phyloP scores from a whole-genome alignment of 2,888 invertebrate genomes.

The Callyntrura sp. region DNA sequence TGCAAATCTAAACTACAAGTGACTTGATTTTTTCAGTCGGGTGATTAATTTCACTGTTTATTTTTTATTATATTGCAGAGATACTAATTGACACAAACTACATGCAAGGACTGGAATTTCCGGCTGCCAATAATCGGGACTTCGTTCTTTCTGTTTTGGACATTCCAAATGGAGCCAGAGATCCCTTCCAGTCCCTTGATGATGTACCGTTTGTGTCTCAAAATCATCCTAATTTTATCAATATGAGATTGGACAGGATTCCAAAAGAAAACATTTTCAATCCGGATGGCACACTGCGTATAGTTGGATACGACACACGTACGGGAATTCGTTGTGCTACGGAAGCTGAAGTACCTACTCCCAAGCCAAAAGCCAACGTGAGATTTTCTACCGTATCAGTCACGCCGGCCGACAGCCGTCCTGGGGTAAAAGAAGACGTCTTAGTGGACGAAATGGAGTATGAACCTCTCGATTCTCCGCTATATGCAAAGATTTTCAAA shows the following conservation, averaged over 20 bases:
- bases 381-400: not conserved
- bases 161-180: not conserved
- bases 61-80: no score
- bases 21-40: no score
- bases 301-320: conserved; percentile 45
- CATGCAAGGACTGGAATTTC: conserved; percentile 13
- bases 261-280: conserved; percentile 27
- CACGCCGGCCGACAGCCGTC: not conserved
- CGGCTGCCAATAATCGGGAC: not conserved
- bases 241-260: conserved; percentile 17
- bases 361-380: not conserved
- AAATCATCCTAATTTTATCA: conserved; percentile 13
- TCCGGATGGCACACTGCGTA: conserved; percentile 38
- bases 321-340: not conserved
- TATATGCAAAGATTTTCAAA: conserved; percentile 36
- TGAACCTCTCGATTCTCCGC: conserved; percentile 46
- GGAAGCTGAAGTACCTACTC: conserved; percentile 11
- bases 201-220: conserved; percentile 15
- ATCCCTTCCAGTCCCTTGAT: conserved; percentile 20
- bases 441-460: conserved; percentile 5
- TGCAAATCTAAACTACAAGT: no score
- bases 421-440: not conserved
- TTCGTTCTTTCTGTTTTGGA: conserved; percentile 42
- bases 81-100: not conserved
- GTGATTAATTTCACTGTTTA: no score